Evolutionary conservation across 2,113 vertebrate genomes (phyloP).

Genomic region (Tautogolabrus adspersus): DNA sequence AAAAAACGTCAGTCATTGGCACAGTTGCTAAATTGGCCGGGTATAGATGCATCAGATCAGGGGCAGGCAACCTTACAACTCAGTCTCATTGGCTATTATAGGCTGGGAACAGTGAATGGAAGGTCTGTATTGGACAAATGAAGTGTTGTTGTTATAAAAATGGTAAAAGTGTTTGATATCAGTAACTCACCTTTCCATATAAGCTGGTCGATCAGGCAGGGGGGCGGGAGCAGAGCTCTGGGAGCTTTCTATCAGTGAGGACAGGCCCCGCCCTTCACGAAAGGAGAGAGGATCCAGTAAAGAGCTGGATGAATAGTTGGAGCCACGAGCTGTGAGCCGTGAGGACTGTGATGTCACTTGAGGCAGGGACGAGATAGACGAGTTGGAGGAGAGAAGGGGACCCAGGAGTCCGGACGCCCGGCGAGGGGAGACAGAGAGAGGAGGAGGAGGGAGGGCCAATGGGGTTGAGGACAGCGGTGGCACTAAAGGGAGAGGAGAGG

Average conservation of each 20-base stretch:
- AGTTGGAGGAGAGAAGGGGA: constrained; percentile 80
- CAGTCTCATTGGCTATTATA: no score
- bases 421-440: constrained; percentile 83
- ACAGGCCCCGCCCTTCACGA: constrained; percentile 72
- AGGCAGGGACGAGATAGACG: constrained; percentile 54
- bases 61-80: no score
- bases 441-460: constrained; percentile 88
- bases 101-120: no score
- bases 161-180: not conserved
- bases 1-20: no score
- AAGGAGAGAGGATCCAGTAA: constrained; percentile 88
- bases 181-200: constrained; percentile 87
- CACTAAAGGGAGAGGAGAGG: constrained; percentile 86
- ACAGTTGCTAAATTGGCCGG: no score
- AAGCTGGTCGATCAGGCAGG: constrained; percentile 90
- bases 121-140: no score
- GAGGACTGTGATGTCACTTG: constrained; percentile 63
- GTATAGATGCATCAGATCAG: no score
- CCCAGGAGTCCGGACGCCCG: constrained; percentile 83
- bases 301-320: constrained; percentile 86
- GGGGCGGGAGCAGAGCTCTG: constrained; percentile 88
- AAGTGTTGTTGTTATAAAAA: not conserved
- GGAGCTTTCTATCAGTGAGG: constrained; percentile 69
- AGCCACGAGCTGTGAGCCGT: constrained; percentile 83
- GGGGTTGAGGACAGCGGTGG: constrained; percentile 71